Conservation (phyloP, 2,113 vertebrate species). For the Urocynchramus pylzowi region DNA sequence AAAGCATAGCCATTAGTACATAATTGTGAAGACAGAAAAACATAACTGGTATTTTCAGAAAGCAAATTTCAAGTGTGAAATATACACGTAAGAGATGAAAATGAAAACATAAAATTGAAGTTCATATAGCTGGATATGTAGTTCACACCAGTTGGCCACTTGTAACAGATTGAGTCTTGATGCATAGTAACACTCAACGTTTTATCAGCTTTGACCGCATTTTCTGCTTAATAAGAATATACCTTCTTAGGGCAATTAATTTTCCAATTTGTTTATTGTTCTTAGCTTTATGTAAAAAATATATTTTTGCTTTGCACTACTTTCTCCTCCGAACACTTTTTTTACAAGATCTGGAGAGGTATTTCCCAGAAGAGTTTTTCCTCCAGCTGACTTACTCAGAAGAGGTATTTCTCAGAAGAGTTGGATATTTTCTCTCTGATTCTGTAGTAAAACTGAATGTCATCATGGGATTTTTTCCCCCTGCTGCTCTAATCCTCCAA, state of each 20-base stretch:
- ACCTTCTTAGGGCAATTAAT: not conserved
- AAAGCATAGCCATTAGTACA: not conserved
- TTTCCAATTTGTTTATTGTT: not conserved
- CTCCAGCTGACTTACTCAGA: not conserved
- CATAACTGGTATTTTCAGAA: not conserved
- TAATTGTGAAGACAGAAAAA: not conserved
- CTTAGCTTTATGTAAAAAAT: not conserved
- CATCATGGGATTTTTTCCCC: not conserved
- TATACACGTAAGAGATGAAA: not conserved
- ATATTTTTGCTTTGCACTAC: not conserved
- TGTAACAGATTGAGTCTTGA: not conserved
- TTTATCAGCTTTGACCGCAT: not conserved
- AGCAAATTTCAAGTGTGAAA: not conserved
- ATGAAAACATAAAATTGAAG: not conserved
- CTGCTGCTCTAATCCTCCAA: not conserved
- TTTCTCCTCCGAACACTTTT: not conserved
- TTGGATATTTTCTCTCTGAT: not conserved
- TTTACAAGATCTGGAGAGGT: not conserved
- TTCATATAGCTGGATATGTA: not conserved
- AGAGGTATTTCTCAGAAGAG: not conserved
- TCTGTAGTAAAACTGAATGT: not conserved
- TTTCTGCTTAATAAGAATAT: not conserved
- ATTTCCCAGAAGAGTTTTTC: not conserved
- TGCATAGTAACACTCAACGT: not conserved
- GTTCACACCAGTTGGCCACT: not conserved